These are phyloP conservation scores for Pseudolycoriella hygida DNA, from an alignment of 2,888 invertebrate genomes.

Conservation along the genomic window DNA sequence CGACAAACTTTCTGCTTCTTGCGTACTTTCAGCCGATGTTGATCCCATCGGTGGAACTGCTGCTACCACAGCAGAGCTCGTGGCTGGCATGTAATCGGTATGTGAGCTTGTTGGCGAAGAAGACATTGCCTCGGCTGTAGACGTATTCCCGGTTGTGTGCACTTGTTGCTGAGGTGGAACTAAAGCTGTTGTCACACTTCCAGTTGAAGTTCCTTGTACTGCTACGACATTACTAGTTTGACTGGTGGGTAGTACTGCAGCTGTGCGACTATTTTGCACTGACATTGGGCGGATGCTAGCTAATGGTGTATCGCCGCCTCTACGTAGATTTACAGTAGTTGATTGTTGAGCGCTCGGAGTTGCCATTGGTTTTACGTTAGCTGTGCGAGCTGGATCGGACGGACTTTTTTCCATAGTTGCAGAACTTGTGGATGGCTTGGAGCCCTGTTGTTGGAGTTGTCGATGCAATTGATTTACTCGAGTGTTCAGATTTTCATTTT, in stretches of 20 bases:
- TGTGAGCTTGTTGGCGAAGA: conserved; percentile 57
- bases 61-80: conserved; percentile 43
- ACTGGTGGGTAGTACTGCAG: conserved; percentile 58
- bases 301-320: conserved; percentile 66
- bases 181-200: conserved; percentile 28
- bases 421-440: conserved; percentile 48
- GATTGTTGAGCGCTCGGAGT: conserved; percentile 34
- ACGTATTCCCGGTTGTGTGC: conserved; percentile 28
- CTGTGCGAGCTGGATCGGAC: conserved; percentile 52
- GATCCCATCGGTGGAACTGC: conserved; percentile 41
- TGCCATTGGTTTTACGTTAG: conserved; percentile 90
- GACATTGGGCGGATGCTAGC: conserved; percentile 89
- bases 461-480: conserved; percentile 50
- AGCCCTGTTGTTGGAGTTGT: conserved; percentile 42
- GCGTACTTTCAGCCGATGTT: conserved; percentile 29
- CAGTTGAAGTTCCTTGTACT: conserved; percentile 13
- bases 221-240: conserved; percentile 35
- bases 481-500: conserved; percentile 53
- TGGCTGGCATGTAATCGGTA: conserved; percentile 74
- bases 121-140: conserved; percentile 32
- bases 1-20: conserved; percentile 25
- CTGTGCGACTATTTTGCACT: conserved; percentile 47
- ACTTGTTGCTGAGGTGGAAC: conserved; percentile 44
- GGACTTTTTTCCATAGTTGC: conserved; percentile 40
- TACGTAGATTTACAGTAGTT: conserved; percentile 42